phyloP scores from a whole-genome alignment of 2,888 invertebrate species.

The Ellobium chinense region DNA sequence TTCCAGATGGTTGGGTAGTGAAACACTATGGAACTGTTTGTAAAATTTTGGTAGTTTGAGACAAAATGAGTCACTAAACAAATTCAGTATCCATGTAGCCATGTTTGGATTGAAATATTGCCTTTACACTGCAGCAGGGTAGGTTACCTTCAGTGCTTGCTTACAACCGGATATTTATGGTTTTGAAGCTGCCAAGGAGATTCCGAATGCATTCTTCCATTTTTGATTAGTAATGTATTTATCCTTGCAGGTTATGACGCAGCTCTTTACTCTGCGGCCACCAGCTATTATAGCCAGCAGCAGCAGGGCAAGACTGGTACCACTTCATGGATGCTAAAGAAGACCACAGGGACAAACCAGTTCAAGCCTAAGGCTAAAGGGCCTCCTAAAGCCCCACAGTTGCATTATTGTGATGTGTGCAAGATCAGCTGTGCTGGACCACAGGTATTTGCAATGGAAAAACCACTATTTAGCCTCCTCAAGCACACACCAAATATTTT shows the following conservation, averaged over 20 bases:
- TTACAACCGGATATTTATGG: not conserved
- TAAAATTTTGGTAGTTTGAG: no score
- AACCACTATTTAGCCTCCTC: no score
- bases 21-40: no score
- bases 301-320: constrained; percentile 80
- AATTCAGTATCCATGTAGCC: no score
- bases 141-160: no score
- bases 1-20: no score
- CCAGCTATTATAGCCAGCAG: constrained; percentile 94
- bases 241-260: constrained; percentile 93
- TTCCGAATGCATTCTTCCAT: not conserved
- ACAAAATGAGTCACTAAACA: no score
- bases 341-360: constrained; percentile 58
- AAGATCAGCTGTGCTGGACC: constrained; percentile 98
- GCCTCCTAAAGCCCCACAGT: constrained; percentile 81
- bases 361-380: constrained; percentile 67
- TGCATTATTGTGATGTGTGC: constrained; percentile 99
- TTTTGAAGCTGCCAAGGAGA: not conserved
- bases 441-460: no score
- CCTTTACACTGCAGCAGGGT: no score
- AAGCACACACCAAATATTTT: no score
- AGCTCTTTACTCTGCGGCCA: constrained; percentile 96
- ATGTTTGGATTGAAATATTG: no score
- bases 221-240: no score
- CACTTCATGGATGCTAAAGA: constrained; percentile 83